Conservation (phyloP, 2,113 vertebrate species). For the Athene cunicularia region DNA sequence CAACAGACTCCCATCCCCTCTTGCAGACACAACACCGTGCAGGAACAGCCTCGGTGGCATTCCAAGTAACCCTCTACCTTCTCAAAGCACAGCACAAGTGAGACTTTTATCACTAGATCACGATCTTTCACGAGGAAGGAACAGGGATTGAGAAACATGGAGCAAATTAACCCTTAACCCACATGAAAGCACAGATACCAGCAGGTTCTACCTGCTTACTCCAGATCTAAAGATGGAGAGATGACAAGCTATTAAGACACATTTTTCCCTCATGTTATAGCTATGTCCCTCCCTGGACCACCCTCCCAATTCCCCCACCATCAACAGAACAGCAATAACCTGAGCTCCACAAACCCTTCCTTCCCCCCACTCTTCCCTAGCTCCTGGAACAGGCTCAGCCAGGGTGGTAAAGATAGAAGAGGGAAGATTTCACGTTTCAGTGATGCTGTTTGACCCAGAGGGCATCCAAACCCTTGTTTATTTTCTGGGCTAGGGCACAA, state of each 20-base stretch:
- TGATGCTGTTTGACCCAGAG: slow-evolving; percentile 22
- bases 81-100: neutral
- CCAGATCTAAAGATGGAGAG: neutral
- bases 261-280: neutral
- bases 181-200: slow-evolving; percentile 22
- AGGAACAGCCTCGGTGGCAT: slow-evolving; percentile 44
- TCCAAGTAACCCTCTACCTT: slow-evolving; percentile 35
- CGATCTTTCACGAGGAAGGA: slow-evolving; percentile 29
- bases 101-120: slow-evolving; percentile 38
- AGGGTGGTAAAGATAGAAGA: neutral
- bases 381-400: neutral
- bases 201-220: slow-evolving; percentile 32
- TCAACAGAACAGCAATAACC: neutral
- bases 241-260: neutral
- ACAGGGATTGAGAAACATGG: slow-evolving; percentile 24
- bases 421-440: neutral
- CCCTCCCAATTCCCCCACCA: neutral
- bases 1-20: slow-evolving; percentile 1
- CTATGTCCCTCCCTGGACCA: neutral
- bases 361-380: neutral
- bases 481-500: slow-evolving; percentile 39
- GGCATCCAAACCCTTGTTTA: slow-evolving; percentile 52
- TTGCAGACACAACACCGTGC: neutral
- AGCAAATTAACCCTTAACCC: slow-evolving; percentile 35
- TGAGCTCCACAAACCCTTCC: neutral